A percentile compares a stretch with the other conserved stretches of the same genome.
phyloP scores from a whole-genome alignment of 2,113 vertebrate genomes.

The Micromys minutus region DNA sequence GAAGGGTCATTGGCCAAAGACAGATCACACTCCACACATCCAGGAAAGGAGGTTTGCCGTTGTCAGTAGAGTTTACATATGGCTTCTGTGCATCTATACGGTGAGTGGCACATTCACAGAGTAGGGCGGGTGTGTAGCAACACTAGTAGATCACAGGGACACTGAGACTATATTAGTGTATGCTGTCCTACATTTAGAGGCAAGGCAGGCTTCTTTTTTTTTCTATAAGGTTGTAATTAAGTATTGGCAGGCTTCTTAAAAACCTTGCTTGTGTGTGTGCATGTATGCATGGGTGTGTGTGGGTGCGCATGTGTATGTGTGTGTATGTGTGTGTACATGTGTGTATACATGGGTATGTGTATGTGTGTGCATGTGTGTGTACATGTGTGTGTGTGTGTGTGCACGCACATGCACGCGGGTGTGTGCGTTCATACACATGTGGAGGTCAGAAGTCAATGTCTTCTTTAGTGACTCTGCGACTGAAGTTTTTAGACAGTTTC shows the following conservation, averaged over 20 bases:
- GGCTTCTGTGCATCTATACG: neutral
- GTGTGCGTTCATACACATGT: neutral
- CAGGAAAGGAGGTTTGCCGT: neutral
- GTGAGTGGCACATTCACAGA: neutral
- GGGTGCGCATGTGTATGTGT: too few relatives aligned
- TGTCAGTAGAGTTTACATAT: neutral
- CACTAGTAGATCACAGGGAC: neutral
- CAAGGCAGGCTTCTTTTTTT: neutral
- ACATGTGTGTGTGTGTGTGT: too few relatives aligned
- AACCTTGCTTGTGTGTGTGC: neutral
- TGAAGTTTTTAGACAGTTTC: neutral
- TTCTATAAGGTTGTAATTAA: too few relatives aligned
- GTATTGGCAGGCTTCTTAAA: too few relatives aligned
- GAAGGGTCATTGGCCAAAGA: neutral
- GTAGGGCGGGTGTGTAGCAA: neutral
- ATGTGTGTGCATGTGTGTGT: too few relatives aligned
- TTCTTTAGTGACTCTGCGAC: neutral
- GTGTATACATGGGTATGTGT: too few relatives aligned
- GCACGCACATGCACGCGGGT: too few relatives aligned
- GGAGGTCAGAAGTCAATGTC: neutral
- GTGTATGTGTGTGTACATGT: too few relatives aligned
- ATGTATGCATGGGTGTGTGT: too few relatives aligned
- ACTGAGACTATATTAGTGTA: neutral
- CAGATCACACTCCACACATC: neutral
- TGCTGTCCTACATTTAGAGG: neutral